A percentile compares a stretch with the other conserved stretches of the same genome.
Evolutionary conservation across 2,113 vertebrate genomes (phyloP).

Genomic region (Phaethon lepturus): DNA sequence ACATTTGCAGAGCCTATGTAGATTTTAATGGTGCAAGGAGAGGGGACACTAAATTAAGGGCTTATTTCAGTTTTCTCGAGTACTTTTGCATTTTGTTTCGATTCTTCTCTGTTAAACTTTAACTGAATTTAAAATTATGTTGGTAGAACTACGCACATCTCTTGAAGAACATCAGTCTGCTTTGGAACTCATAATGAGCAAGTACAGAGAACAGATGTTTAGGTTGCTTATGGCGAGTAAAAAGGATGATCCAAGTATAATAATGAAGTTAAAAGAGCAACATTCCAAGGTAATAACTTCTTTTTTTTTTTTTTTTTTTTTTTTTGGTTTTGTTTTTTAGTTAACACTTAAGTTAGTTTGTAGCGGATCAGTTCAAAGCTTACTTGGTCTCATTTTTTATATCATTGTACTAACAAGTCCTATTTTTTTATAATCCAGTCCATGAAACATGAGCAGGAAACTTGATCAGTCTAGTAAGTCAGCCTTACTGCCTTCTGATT

Average conservation of each 20-base stretch:
- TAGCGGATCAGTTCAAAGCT: background rate
- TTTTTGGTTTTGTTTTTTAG: background rate
- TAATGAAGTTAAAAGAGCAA: constrained; percentile 93
- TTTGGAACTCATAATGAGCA: constrained; percentile 97
- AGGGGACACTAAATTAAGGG: background rate
- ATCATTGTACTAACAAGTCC: background rate
- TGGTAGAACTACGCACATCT: constrained; percentile 89
- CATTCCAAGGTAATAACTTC: constrained; percentile 87
- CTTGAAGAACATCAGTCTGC: constrained; percentile 98
- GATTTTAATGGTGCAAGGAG: background rate
- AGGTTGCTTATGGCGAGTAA: constrained; percentile 94
- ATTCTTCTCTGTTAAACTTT: background rate
- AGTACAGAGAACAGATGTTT: constrained; percentile 96
- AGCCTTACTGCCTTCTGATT: background rate
- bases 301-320: background rate
- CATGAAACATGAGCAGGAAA: background rate
- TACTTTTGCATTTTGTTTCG: background rate
- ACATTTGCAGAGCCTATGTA: background rate
- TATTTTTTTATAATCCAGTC: background rate
- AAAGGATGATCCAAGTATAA: constrained; percentile 89
- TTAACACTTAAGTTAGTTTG: background rate
- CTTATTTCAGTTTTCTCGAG: background rate
- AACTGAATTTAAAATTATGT: background rate
- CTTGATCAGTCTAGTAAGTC: background rate
- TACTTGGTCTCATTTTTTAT: background rate